phyloP scores from a whole-genome alignment of 2,113 vertebrate genomes.

The Heliornis fulica region DNA sequence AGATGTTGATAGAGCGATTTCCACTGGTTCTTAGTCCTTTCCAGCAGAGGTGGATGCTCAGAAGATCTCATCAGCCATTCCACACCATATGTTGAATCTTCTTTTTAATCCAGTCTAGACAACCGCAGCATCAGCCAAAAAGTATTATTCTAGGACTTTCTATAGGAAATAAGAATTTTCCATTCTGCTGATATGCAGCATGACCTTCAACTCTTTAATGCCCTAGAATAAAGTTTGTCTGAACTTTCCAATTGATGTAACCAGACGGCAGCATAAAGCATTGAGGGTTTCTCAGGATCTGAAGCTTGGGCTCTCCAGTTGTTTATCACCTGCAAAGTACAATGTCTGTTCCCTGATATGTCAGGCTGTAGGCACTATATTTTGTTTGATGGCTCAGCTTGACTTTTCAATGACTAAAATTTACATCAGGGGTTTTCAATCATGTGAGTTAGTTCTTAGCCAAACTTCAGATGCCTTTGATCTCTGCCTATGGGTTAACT shows the following conservation, averaged over 20 bases:
- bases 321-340: slow-evolving; percentile 22
- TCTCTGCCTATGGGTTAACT: not conserved
- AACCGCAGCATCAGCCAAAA: not conserved
- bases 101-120: not conserved
- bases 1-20: not conserved
- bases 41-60: not conserved
- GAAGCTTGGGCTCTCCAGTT: not conserved
- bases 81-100: not conserved
- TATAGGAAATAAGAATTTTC: not conserved
- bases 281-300: not conserved
- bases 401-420: slow-evolving; percentile 46
- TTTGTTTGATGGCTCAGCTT: slow-evolving; percentile 28
- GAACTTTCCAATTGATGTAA: not conserved
- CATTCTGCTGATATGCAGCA: not conserved
- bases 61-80: not conserved
- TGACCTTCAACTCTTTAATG: slow-evolving; percentile 6
- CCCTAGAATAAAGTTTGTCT: not conserved
- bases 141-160: not conserved
- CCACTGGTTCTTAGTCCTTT: not conserved
- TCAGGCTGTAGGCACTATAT: not conserved
- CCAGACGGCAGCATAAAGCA: not conserved
- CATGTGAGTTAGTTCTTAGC: not conserved
- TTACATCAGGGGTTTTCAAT: slow-evolving; percentile 10
- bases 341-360: slow-evolving; percentile 6
- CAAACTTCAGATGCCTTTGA: slow-evolving; percentile 28